Base-by-base conservation (phyloP, 2,888 invertebrate genomes). In the Stenotaenia linearis region DNA sequence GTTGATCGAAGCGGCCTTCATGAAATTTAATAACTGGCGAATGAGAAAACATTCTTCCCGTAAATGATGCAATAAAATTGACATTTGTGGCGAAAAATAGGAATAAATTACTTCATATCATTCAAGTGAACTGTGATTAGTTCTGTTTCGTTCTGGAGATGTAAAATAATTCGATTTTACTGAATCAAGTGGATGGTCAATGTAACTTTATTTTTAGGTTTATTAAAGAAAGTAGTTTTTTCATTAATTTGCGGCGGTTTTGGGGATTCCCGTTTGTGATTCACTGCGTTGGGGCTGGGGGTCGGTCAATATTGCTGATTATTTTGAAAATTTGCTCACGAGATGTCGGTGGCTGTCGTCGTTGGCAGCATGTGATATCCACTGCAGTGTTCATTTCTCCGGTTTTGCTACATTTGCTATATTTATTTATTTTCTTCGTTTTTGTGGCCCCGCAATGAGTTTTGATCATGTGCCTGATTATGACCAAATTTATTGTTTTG, bases 21-120 rank as follows among this genome's bases (percentile, higher is more conserved):
- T 91, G 81, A 96, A 96, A 85, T 97, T 92, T 88, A 92, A 90
- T 69, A 88, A 92, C 77, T 97, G 96, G 96, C 95, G 95, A 85
- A 50, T 78, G 15, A 80, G 76, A 50, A 25, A 30, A 30, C 18
- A n/a, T 25, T 69, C 69, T 4, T 12, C 15, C 28, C 69, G 69
- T 0, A 69, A 69, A 10, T 28, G 12, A 69, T 40, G 40, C 40
- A 40, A 40, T 40, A 40, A 40, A 7, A 40, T 15, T 1, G 7
- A n/a, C n/a, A n/a, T n/a, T n/a, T n/a, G n/a, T 40, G 40, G n/a
- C 12, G 4, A 3, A 40, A n/a, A 12, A 15, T 40, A 40, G 3
- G 40, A 40, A 40, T 40, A 12, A 40, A 40, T 40, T 40, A 40
- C 40, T n/a, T 40, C 40, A 40, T 40, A 40, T 40, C 40, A 40